Base-by-base conservation (phyloP, 53 echinoderm and acorn worm genomes). In the Crossaster papposus region DNA sequence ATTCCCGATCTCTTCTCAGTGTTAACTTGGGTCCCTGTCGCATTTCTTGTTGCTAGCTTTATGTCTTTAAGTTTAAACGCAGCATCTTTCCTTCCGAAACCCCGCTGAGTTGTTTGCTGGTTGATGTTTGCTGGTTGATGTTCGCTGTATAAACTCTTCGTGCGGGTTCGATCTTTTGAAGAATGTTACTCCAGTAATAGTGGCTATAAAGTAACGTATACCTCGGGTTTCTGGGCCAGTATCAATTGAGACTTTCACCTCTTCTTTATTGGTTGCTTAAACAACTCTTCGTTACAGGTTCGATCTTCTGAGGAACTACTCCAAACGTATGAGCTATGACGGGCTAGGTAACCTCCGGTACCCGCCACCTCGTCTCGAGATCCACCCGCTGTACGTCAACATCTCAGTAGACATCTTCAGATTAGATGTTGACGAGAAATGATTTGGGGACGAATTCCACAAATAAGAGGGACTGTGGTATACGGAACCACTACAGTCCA, bases 311-410 rank as follows among this genome's bases (percentile, higher is more conserved):
- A 78, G 12, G 50, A 78, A 78, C 51, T 78, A 6, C 78, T 18
- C 51, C 78, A 78, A 2, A 2, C 78, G 38, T 20, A 44, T 78
- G 78, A 13, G 51, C 2, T 22, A 78, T 24, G 78, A 78, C 36
- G 78, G 78, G 38, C 78, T 78, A 44, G 51, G 26, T 24, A 65
- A 81, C 77, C 68, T 76, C 23, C 54, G 65, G 23, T 91, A 91
- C 81, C 62, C 64, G 64, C 62, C 82, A 30, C 82, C 82, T 35
- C 65, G 64, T 62, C 23, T 81, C 22, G 82, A 81, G 18, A 36
- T 81, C 65, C 64, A 63, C 31, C 65, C 65, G 37, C 31, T 81
- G 3, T 64, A 65, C 64, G 20, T 81, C 64, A 81, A 81, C 78
- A 78, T 78, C 22, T 78, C 78, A 0, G 78, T 78, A 8, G 51